phyloP scores from a whole-genome alignment of 53 echinoderm and acorn worm species.

The Hippasteria phrygiana region DNA sequence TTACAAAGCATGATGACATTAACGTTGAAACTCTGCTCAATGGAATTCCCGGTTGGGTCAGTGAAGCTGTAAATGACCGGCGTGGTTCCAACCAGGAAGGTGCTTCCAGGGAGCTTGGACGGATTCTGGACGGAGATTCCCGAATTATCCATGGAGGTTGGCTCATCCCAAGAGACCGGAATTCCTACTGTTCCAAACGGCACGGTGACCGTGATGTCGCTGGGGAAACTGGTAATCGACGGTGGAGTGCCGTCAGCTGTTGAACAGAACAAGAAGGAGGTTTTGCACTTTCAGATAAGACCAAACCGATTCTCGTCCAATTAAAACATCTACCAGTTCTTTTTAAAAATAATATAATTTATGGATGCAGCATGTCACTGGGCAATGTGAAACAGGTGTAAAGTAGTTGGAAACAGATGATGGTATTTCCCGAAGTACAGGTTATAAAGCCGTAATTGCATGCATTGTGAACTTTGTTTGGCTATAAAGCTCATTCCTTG shows the following conservation, averaged over 20 bases:
- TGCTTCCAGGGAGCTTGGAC: constrained; percentile 1
- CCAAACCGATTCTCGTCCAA: too few species aligned
- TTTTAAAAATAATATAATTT: too few species aligned
- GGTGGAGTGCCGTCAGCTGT: constrained; percentile 18
- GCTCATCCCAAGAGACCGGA: constrained; percentile 70
- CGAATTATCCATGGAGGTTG: constrained; percentile 72
- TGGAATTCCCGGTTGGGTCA: constrained; percentile 73
- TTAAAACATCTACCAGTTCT: too few species aligned
- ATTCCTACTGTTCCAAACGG: constrained; percentile 61
- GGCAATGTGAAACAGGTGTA: too few species aligned
- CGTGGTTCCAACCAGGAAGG: constrained; percentile 65
- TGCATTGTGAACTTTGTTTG: too few species aligned
- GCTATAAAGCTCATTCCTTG: too few species aligned
- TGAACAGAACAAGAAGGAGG: too few species aligned
- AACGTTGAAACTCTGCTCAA: constrained; percentile 48
- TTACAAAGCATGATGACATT: constrained; percentile 28
- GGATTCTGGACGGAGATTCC: constrained; percentile 23
- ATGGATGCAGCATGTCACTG: too few species aligned
- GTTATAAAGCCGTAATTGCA: too few species aligned
- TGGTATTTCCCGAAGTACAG: too few species aligned
- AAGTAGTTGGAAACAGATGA: too few species aligned
- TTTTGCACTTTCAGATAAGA: too few species aligned
- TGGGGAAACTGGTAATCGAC: constrained; percentile 50
- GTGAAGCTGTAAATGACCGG: constrained; percentile 72
- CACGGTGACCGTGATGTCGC: constrained; percentile 47